Conservation (phyloP, 2,113 vertebrate genomes). For the Meleagris gallopavo region DNA sequence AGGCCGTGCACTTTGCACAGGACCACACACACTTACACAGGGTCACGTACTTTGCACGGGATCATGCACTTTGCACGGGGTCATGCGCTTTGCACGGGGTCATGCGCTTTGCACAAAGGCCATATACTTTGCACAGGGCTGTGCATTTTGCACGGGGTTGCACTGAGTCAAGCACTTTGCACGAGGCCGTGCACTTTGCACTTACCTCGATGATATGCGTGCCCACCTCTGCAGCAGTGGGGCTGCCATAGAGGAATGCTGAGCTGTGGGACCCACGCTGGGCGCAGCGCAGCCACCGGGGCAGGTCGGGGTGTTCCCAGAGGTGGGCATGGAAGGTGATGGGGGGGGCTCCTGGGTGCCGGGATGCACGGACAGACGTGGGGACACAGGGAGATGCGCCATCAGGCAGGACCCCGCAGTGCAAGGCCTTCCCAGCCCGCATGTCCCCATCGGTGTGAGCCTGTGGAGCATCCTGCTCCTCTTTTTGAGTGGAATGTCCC, state of each 20-base stretch:
- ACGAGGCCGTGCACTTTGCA: too few species aligned
- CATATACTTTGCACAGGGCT: too few species aligned
- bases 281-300: constrained; percentile 88
- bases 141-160: too few species aligned
- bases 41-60: too few species aligned
- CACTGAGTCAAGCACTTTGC: too few species aligned
- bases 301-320: constrained; percentile 88
- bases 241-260: constrained; percentile 89
- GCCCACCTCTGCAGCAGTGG: constrained; percentile 75
- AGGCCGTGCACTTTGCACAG: too few species aligned
- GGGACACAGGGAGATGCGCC: fast-evolving
- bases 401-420: fast-evolving
- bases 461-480: fast-evolving
- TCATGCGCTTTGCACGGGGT: not conserved
- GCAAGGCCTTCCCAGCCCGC: too few species aligned
- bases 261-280: constrained; percentile 85
- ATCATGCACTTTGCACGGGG: too few species aligned
- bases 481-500: not conserved
- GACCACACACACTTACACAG: too few species aligned
- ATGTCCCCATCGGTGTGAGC: too few species aligned
- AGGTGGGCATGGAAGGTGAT: constrained; percentile 90
- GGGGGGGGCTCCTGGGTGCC: constrained; percentile 39
- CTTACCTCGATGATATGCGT: constrained; percentile 88
- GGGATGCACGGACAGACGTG: not conserved
- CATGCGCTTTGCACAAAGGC: too few species aligned